Evolutionary conservation across 2,797 vertebrate species (phyloP).

Genomic region (Triplophysa yarkandensis): DNA sequence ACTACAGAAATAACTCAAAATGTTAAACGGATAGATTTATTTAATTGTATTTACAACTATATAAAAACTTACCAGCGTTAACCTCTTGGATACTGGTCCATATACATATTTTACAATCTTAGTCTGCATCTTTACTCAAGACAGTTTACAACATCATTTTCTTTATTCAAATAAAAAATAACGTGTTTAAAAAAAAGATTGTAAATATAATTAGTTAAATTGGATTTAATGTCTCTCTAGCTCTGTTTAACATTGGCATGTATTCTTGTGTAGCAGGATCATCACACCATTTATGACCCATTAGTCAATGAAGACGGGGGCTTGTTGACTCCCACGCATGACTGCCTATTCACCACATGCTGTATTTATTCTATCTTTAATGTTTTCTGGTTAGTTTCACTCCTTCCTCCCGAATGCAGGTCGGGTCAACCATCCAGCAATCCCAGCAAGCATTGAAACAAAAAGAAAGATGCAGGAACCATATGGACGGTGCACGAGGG

Average conservation of each 20-base stretch:
- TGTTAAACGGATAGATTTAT: no score
- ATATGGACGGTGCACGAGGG: conserved; percentile 76
- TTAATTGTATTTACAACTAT: no score
- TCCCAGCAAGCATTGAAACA: conserved; percentile 45
- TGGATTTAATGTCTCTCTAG: neutral
- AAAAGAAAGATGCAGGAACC: conserved; percentile 63
- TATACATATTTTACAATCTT: no score
- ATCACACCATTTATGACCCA: conserved; percentile 54
- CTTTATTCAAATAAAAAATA: no score
- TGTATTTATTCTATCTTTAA: conserved; percentile 46
- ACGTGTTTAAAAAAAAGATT: no score
- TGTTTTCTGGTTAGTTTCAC: conserved; percentile 49
- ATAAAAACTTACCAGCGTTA: no score
- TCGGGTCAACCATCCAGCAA: conserved; percentile 60
- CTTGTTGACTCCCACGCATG: conserved; percentile 48
- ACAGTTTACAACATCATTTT: no score
- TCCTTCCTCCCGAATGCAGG: conserved; percentile 54
- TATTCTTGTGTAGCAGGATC: conserved; percentile 14
- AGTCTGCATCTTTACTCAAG: no score
- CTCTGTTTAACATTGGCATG: conserved; percentile 21
- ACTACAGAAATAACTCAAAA: no score
- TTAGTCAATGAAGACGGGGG: conserved; percentile 50
- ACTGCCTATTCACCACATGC: conserved; percentile 55
- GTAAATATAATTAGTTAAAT: neutral
- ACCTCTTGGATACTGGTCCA: no score